Evolutionary conservation across 2,888 invertebrate genomes (phyloP), one percentile per base, ranked within the genome.

Genomic region (Caenorhabditis sp.): DNA sequence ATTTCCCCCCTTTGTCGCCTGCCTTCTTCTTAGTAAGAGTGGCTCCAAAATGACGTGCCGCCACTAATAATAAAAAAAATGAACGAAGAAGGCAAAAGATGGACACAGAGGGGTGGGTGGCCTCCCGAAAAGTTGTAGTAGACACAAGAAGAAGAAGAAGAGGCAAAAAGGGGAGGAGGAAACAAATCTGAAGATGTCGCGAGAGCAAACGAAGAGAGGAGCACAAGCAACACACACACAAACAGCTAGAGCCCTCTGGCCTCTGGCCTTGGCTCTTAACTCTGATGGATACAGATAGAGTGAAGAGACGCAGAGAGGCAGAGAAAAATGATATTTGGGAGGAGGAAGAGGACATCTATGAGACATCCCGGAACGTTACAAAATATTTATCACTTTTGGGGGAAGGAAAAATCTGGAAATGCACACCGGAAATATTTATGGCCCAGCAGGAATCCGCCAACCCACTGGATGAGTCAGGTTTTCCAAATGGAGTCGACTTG

Each of bases 121-220:
- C 38, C 38, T 54, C 68, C 51, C 35, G 44, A 63, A 44, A 64
- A 64, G 41, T 74, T 64, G 73, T 73, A 73, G 74, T 73, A 49
- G 73, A 51, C 31, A 58, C 5, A 19, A 5, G 44, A 49, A 22
- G 72, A 58, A 26, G 35, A 31, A 54, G 49, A 54, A 59, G 28
- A 41, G 44, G 38, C 6, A 26, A 28, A 44, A 44, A 44, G 63
- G 28, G 54, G 64, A 66, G 66, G 44, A 64, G 66, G 64, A 75
- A 69, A 69, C 69, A 77, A 77, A 77, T 77, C 76, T 77, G 76
- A 77, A 77, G 76, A 69, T 77, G 76, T 68, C 66, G 66, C 58
- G 47, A 76, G 58, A 66, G 61, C 59, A 61, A 77, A 72, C 49
- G 54, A 68, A 51, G 69, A 69, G 38, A 44, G 56, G 28, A 58